Percentiles rank a stretch among this genome's conserved stretches.
Evolutionary conservation across 2,797 vertebrate species (phyloP).

Genomic region (Phataginus tetradactyla): DNA sequence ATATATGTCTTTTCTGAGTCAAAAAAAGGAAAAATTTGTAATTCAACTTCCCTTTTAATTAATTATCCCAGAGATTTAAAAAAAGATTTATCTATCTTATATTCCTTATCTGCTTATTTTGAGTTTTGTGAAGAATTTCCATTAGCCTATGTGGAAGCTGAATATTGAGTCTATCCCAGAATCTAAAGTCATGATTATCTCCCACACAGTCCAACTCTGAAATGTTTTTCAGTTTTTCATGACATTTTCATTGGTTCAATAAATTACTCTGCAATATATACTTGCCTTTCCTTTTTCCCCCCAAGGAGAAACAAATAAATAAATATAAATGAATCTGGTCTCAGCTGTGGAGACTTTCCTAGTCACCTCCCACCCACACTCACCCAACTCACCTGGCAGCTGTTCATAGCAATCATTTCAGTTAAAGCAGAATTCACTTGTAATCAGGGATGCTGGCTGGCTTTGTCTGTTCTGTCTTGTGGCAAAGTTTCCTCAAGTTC

Average conservation of each 20-base stretch:
- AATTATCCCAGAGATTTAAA: background rate
- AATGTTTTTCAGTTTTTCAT: conserved; percentile 47
- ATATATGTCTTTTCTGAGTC: background rate
- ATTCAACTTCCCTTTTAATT: conserved; percentile 29
- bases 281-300: background rate
- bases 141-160: conserved; percentile 24
- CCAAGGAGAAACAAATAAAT: conserved; percentile 62
- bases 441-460: conserved; percentile 46
- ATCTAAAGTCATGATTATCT: conserved; percentile 64
- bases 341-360: conserved; percentile 23
- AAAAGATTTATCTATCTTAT: background rate
- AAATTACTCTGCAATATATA: conserved; percentile 57
- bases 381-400: conserved; percentile 70
- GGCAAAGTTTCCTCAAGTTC: conserved; percentile 62
- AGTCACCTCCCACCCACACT: conserved; percentile 44
- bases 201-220: conserved; percentile 71
- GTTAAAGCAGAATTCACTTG: conserved; percentile 61
- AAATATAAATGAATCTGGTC: conserved; percentile 52
- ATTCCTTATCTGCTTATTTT: conserved; percentile 50
- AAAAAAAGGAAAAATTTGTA: background rate
- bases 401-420: conserved; percentile 61
- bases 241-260: conserved; percentile 76
- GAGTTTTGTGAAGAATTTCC: conserved; percentile 50
- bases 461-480: conserved; percentile 49
- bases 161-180: conserved; percentile 54